Evolutionary conservation across 2,797 vertebrate genomes (phyloP), one percentile per base, ranked within the genome.

Genomic region (Falco naumanni): DNA sequence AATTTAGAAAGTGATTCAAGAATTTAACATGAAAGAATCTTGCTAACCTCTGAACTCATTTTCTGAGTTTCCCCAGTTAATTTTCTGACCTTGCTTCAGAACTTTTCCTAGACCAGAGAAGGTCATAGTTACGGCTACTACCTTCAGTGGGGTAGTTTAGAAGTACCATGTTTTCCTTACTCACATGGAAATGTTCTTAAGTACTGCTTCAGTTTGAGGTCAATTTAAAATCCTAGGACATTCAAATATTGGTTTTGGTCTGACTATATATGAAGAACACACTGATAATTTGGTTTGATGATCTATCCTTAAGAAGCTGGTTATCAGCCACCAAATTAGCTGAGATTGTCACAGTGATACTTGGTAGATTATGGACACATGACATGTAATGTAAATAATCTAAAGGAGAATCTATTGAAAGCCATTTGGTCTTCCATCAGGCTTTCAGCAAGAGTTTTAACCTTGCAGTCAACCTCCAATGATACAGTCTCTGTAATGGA

Each of bases 381-480:
- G 43, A 28, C 13, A 13, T 20, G 2, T 8, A 72, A 6, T 24
- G 26, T 51, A 51, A 83, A 54, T 65, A 69, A 68, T 17, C 45
- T 37, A 13, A 68, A 64, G 37, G 3, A 70, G 65, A 84, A 61
- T 28, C 39, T 39, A 33, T 21, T 71, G 37, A 64, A 84, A 68
- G 17, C 13, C 21, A 18, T 72, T 84, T 75, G 41, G 11, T 60
- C 28, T 84, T 84, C 33, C 37, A 65, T 28, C 33, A 28, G 64
- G 33, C 34, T 91, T 92, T 63, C 34, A 76, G 54, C 16, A 33
- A 17, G 47, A 63, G 47, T 89, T 97, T 95, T 89, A 93, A 89
- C 75, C 79, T 97, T 94, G 64, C 43, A 88, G 37, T 93, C 89
- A 94, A 51, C 41, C 28, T 96, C 43, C 87, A 86, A 60, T 84